A percentile compares a stretch with the other conserved stretches of the same genome.
phyloP scores from a whole-genome alignment of 2,888 invertebrate species.

The Andrena fulva region DNA sequence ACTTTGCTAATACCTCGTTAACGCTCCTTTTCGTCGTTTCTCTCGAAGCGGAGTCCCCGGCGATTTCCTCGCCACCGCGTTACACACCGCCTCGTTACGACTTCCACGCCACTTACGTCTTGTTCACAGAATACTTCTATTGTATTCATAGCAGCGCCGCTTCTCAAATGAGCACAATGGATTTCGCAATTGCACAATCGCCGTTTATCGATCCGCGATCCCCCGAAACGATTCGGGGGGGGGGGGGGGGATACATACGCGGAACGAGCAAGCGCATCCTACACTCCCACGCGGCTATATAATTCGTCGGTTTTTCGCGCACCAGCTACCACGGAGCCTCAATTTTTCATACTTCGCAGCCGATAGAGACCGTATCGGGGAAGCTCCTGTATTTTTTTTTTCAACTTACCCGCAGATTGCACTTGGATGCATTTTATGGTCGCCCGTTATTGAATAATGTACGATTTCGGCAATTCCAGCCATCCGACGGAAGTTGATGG shows the following conservation, averaged over 20 bases:
- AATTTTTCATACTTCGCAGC: conserved; percentile 17
- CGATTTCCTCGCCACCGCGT: conserved; percentile 22
- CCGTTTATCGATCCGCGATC: conserved; percentile 57
- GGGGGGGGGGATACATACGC: conserved; percentile 2
- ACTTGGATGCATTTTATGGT: conserved; percentile 13
- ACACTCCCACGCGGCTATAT: background rate
- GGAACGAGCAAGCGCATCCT: conserved; percentile 22
- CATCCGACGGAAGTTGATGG: background rate
- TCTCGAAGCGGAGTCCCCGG: background rate
- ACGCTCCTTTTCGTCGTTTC: conserved; percentile 9
- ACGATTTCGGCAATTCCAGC: background rate
- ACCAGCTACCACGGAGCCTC: background rate
- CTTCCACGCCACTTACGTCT: conserved; percentile 42
- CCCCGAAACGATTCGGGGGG: conserved; percentile 27
- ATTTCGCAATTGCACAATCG: conserved; percentile 57
- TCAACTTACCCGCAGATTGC: background rate
- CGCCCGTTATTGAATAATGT: conserved; percentile 13
- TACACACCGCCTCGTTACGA: conserved; percentile 23
- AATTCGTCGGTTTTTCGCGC: conserved; percentile 20
- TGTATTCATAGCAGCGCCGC: conserved; percentile 60
- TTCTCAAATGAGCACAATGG: conserved; percentile 53
- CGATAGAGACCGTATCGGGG: background rate
- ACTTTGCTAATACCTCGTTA: conserved; percentile 18
- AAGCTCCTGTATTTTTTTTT: background rate
- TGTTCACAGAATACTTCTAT: conserved; percentile 46